Base-by-base conservation (phyloP, 2,797 vertebrate genomes). In the Helarctos malayanus region DNA sequence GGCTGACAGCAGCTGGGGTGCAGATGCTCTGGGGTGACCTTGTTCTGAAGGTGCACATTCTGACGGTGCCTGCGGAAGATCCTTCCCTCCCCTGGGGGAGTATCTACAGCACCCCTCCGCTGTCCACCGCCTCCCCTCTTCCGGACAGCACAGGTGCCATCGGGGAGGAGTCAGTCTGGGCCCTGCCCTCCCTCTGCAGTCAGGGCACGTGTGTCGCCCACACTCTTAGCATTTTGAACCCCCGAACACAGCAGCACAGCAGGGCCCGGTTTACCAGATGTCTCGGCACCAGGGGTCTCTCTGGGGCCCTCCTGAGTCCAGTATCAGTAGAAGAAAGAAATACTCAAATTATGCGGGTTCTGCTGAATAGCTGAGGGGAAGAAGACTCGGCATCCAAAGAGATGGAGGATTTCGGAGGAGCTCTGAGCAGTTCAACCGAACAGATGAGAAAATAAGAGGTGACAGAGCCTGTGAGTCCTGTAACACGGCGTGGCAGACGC, bases 381-480 rank as follows among this genome's bases (percentile, higher is more conserved):
- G 32, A 45, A 49, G 18, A 3, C 54, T n/a, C 19, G 6, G 3
- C 35, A 27, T 23, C 23, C 38, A 6, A 23, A 45, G n/a, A 32
- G 16, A 29, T 7, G 16, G 69, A 57, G 71, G 73, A 35, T 41
- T 61, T 79, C 84, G 71, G 90, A 38, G n/a, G 11, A 19, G 41
- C 61, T 3, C 23, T 3, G 54, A 7, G 25, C 7, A 4, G 45
- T 35, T 80, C 80, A 41, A 3, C 1, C 13, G 61, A 45, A 41
- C 2, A 15, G 57, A 7, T 3, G 14, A 63, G 54, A n/a, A 78
- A 45, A 23, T 0, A 59, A 54, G 38, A 45, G 13, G 13, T 9
- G 71, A 19, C 0, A 5, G 54, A 32, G 35, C 1, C 23, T 8
- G 18, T 0, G 0, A 49, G 35, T 16, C 63, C 3, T 0, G 0